Percentiles rank a stretch among this genome's conserved stretches.
These are phyloP conservation scores for Propithecus perrieri DNA, from an alignment of 2,797 vertebrate genomes.

Conservation along the genomic window DNA sequence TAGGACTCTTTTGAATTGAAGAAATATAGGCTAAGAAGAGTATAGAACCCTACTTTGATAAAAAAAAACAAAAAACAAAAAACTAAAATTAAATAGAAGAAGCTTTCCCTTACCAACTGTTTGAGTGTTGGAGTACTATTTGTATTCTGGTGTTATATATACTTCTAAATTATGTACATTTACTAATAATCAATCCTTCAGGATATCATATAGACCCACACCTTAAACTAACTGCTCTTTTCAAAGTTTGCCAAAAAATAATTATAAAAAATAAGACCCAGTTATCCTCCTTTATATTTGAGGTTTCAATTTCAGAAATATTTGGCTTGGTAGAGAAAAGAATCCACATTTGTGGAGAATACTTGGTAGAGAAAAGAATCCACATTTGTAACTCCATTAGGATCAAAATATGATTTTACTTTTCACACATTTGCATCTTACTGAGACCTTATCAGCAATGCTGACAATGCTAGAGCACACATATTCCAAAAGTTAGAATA, in stretches of 20 bases:
- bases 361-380: background rate
- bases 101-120: background rate
- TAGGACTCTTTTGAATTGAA: background rate
- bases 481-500: background rate
- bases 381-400: background rate
- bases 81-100: background rate
- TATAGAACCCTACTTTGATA: background rate
- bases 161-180: background rate
- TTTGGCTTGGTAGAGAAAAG: background rate
- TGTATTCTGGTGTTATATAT: background rate
- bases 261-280: background rate
- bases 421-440: fast-evolving
- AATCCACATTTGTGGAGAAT: background rate
- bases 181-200: background rate
- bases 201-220: background rate
- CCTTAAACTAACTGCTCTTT: background rate
- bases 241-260: background rate
- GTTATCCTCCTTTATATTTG: background rate
- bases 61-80: background rate
- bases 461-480: fast-evolving
- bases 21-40: background rate
- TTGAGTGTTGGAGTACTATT: background rate
- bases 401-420: background rate
- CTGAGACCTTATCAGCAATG: fast-evolving
- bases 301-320: background rate